A percentile compares a stretch with the other conserved stretches of the same genome.
Conservation (phyloP, 2,113 vertebrate species). For the Phoenicopterus ruber region DNA sequence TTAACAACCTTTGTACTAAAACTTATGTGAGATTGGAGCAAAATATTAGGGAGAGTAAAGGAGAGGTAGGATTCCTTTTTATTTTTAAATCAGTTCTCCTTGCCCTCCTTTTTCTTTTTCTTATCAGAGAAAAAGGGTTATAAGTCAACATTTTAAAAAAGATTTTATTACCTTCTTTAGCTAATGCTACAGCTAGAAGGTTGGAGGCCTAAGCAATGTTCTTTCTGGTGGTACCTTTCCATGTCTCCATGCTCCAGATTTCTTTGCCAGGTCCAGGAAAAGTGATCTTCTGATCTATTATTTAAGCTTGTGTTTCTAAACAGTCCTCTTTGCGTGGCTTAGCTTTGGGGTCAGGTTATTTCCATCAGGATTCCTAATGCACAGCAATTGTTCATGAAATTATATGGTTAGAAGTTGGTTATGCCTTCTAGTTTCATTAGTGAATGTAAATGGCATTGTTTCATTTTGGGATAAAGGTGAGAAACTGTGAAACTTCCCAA, state of each 20-base stretch:
- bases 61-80: background rate
- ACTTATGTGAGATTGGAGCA: background rate
- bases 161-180: background rate
- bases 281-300: background rate
- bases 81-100: background rate
- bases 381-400: slow-evolving; percentile 28
- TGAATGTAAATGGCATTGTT: background rate
- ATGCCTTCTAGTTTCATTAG: background rate
- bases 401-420: background rate
- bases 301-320: slow-evolving; percentile 11
- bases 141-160: background rate
- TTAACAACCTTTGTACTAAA: background rate
- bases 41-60: background rate
- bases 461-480: background rate
- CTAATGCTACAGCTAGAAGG: background rate
- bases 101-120: background rate
- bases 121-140: background rate
- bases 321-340: slow-evolving; percentile 23
- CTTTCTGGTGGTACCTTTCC: background rate
- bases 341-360: slow-evolving; percentile 48
- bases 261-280: background rate
- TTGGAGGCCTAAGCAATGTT: background rate
- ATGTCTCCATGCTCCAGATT: background rate
- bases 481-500: background rate
- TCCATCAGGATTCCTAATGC: slow-evolving; percentile 34